phyloP scores from a whole-genome alignment of 2,797 vertebrate species.

The Enteromius viviparus region DNA sequence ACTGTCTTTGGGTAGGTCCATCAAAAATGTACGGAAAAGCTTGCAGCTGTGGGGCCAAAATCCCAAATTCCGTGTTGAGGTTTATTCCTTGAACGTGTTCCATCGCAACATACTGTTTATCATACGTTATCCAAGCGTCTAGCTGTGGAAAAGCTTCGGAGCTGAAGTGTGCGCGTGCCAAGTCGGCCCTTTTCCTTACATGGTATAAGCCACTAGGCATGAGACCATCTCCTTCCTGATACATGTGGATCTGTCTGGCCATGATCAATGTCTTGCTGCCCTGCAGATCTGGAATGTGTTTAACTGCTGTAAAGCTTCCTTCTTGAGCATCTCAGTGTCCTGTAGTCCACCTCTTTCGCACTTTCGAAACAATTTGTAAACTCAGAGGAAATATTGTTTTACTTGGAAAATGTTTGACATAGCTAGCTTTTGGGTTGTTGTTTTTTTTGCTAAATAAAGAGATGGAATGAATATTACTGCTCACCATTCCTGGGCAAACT shows the following conservation, averaged over 20 bases:
- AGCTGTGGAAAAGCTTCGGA: conserved; percentile 66
- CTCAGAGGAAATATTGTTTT: conserved; percentile 32
- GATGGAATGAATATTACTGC: conserved; percentile 8
- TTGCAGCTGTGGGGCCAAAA: conserved; percentile 44
- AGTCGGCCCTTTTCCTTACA: conserved; percentile 77
- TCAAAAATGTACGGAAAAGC: conserved; percentile 27
- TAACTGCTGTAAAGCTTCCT: conserved; percentile 42
- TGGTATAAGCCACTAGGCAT: conserved; percentile 72
- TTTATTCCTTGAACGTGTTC: conserved; percentile 46
- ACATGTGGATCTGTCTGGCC: conserved; percentile 56
- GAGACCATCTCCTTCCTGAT: conserved; percentile 55
- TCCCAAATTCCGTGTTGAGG: conserved; percentile 34
- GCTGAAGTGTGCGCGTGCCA: conserved; percentile 65
- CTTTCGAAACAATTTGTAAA: conserved; percentile 34
- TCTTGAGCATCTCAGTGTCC: conserved; percentile 28
- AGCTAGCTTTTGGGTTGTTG: conserved; percentile 31
- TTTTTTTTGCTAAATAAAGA: conserved; percentile 21
- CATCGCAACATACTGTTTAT: conserved; percentile 61
- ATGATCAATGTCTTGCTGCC: conserved; percentile 57
- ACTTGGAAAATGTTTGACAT: conserved; percentile 28
- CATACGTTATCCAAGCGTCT: conserved; percentile 67
- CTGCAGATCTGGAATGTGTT: conserved; percentile 62
- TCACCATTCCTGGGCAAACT: not conserved
- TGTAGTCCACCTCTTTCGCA: not conserved
- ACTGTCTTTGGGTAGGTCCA: conserved; percentile 28